phyloP scores from a whole-genome alignment of 2,797 vertebrate genomes.

The Epinephelus malabaricus region DNA sequence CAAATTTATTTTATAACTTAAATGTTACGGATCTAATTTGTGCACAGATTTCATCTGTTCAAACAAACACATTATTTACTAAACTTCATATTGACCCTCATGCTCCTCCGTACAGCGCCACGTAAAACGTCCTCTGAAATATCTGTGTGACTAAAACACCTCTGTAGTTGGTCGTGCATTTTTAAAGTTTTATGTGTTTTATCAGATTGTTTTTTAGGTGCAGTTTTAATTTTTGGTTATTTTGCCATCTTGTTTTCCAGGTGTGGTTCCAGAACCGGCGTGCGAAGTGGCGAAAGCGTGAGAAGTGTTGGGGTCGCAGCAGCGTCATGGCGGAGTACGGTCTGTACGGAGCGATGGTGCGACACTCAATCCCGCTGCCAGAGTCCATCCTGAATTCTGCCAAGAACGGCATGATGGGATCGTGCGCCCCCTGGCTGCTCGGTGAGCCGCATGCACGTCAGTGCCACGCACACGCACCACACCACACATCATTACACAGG shows the following conservation, averaged over 20 bases:
- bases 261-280: slow-evolving; percentile 99
- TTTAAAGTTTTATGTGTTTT: no score
- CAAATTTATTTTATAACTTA: no score
- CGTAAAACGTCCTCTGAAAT: no score
- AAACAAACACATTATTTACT: no score
- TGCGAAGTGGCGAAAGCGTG: slow-evolving; percentile 97
- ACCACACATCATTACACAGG: slow-evolving; percentile 37
- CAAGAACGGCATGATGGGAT: slow-evolving; percentile 98
- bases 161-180: no score
- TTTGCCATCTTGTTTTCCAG: slow-evolving; percentile 69
- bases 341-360: slow-evolving; percentile 97
- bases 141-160: no score
- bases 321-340: slow-evolving; percentile 99
- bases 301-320: slow-evolving; percentile 99
- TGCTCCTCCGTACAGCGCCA: no score
- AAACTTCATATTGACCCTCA: no score
- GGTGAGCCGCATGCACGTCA: slow-evolving; percentile 90
- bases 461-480: slow-evolving; percentile 79
- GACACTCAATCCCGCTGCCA: slow-evolving; percentile 97
- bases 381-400: slow-evolving; percentile 99
- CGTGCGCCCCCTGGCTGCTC: slow-evolving; percentile 97
- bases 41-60: no score
- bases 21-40: no score
- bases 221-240: no score
- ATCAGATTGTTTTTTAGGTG: no score